These are phyloP conservation scores for Deladenus siricidicola DNA, from an alignment of 2,888 invertebrate species.

Conservation along the genomic window DNA sequence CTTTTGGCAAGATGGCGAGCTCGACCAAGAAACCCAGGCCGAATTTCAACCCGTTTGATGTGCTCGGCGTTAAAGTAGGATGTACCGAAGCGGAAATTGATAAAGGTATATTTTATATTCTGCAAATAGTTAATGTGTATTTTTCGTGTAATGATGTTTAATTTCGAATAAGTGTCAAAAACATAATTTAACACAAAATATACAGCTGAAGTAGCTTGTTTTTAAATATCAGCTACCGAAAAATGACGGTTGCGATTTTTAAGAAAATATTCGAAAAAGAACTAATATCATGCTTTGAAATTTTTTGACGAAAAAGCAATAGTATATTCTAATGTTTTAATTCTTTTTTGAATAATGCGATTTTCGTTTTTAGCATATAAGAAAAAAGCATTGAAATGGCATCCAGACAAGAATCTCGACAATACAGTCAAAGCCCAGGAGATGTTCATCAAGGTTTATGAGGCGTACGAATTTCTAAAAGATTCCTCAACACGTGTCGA, in stretches of 20 bases:
- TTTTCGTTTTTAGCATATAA: constrained; percentile 19
- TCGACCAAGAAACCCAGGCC: constrained; percentile 1
- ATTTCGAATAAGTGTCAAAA: too few species aligned
- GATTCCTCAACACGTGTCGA: constrained; percentile 11
- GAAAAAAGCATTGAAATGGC: constrained; percentile 27
- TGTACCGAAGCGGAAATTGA: constrained; percentile 22
- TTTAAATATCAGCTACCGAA: too few species aligned
- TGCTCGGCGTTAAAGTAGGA: constrained; percentile 17
- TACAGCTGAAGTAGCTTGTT: too few species aligned
- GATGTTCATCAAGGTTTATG: constrained; percentile 25
- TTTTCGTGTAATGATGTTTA: too few species aligned
- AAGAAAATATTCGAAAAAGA: too few species aligned
- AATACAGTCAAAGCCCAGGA: constrained; percentile 22
- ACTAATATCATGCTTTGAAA: too few species aligned
- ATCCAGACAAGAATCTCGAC: constrained; percentile 26
- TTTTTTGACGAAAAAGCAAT: too few species aligned
- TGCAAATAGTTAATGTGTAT: too few species aligned
- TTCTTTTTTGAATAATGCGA: not conserved
- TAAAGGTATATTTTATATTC: constrained; percentile 8
- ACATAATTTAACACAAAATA: too few species aligned
- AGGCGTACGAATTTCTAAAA: constrained; percentile 28
- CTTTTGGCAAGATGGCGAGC: not conserved
- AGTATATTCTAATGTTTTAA: too few species aligned
- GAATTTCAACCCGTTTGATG: constrained; percentile 23
- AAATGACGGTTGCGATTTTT: too few species aligned